A percentile compares a stretch with the other conserved stretches of the same genome.
Conservation (phyloP, 2,888 invertebrate species). For the Pollenia angustigena region DNA sequence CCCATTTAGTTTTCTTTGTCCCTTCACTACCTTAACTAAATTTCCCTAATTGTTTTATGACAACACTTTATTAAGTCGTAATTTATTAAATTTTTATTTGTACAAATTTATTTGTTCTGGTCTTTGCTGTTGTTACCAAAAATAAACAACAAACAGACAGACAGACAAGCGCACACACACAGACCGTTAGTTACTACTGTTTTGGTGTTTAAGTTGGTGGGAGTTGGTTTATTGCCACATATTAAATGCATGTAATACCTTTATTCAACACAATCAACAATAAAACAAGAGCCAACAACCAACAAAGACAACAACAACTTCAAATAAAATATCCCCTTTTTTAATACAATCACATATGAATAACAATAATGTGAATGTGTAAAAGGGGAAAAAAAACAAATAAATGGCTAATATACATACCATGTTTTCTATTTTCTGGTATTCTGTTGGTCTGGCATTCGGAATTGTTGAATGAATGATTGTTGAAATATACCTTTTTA, state of each 20-base stretch:
- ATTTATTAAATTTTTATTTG: constrained; percentile 30
- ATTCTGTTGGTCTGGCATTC: constrained; percentile 10
- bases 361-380: not conserved
- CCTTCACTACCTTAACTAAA: constrained; percentile 10
- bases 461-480: constrained; percentile 26
- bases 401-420: constrained; percentile 42
- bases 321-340: constrained; percentile 4
- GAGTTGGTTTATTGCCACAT: constrained; percentile 18
- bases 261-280: constrained; percentile 17
- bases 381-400: constrained; percentile 13
- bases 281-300: not conserved
- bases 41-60: constrained; percentile 8
- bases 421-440: not conserved
- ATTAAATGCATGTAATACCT: constrained; percentile 47
- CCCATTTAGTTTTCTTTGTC: not conserved
- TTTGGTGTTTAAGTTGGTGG: not conserved
- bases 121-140: not conserved
- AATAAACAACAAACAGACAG: constrained; percentile 23
- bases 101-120: constrained; percentile 9
- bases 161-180: not conserved
- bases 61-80: constrained; percentile 20
- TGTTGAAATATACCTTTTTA: constrained; percentile 31
- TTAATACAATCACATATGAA: not conserved
- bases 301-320: constrained; percentile 18
- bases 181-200: not conserved